Evolutionary conservation across 2,888 invertebrate species (phyloP), one percentile per base, ranked within the genome.

Genomic region (Anorthoa munda): DNA sequence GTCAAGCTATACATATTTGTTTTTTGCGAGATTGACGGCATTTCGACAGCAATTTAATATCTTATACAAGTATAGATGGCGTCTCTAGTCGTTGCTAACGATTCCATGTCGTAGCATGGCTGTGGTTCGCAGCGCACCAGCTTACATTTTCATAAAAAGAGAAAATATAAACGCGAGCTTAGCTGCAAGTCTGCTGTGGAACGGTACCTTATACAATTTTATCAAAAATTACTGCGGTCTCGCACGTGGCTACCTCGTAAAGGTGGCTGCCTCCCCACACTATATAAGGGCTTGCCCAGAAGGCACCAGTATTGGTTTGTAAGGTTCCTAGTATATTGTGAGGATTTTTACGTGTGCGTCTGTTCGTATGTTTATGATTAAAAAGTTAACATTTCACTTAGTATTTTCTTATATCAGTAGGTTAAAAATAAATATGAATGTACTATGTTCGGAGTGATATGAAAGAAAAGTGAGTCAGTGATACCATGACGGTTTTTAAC

Each of bases 171-270:
- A 53, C 21, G 4, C 18, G 15, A 60, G 12, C 31, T 46, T 46
- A 63, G 9, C 46, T 2, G 15, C 64, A 17, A 0, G 31, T 31
- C 4, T 17, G 17, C 4, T n/a, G 15, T 55, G 64, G 46, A 55
- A 5, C 17, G 21, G 2, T 15, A 61, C 31, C 26, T 73, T 5
- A 90, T 91, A 91, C 89, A 91, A 92, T 93, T 93, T 93, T 91
- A 91, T 92, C 89, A 91, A 92, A 93, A 92, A 92, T 91, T 92
- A 92, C 91, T 87, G 87, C 86, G 83, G 86, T 84, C 84, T 86
- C 84, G 88, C 92, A 93, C 93, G 92, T 92, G 93, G 90, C 86
- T 84, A 85, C 82, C 87, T 92, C 93, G 90, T 93, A 92, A 94
- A 94, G 92, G 92, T 92, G 89, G 90, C 90, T 88, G 80, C 86